Conservation (phyloP, 2,113 vertebrate genomes). For the Pachypanchax playfairii region DNA sequence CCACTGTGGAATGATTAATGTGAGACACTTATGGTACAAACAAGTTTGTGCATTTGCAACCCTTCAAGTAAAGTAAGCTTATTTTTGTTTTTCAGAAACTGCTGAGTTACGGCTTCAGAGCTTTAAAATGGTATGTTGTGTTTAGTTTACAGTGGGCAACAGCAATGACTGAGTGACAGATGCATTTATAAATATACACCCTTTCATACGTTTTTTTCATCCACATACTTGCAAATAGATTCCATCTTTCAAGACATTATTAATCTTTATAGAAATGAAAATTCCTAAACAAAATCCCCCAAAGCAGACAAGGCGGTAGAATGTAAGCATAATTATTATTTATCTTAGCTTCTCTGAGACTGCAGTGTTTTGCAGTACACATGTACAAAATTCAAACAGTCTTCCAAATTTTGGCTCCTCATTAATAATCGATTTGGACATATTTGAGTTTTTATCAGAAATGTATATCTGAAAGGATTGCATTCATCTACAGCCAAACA, state of each 20-base stretch:
- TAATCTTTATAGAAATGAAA: conserved; percentile 8
- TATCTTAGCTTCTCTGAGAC: conserved; percentile 4
- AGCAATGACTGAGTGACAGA: conserved; percentile 1
- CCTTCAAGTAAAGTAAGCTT: conserved; percentile 24
- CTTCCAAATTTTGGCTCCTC: conserved; percentile 14
- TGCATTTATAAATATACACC: conserved; percentile 18
- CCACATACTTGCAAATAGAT: conserved; percentile 9
- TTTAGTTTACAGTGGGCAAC: conserved; percentile 11
- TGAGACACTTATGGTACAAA: conserved; percentile 35
- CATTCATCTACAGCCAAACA: conserved; percentile 36
- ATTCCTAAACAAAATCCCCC: conserved; percentile 1
- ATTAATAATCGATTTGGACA: conserved; percentile 19
- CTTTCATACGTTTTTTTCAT: neutral
- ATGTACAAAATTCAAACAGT: conserved; percentile 3
- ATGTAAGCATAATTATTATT: conserved; percentile 17
- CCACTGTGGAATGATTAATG: conserved; percentile 48
- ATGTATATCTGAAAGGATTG: conserved; percentile 4
- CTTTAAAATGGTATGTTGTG: conserved; percentile 7
- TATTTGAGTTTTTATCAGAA: conserved; percentile 23
- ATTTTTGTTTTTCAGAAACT: conserved; percentile 40
- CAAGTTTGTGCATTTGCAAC: conserved; percentile 12
- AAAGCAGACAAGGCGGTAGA: conserved; percentile 10
- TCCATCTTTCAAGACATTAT: neutral
- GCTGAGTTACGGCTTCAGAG: conserved; percentile 37
- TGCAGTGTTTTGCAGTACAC: conserved; percentile 4